phyloP scores from a whole-genome alignment of 2,113 vertebrate genomes.

The Amblyopsis rosae region DNA sequence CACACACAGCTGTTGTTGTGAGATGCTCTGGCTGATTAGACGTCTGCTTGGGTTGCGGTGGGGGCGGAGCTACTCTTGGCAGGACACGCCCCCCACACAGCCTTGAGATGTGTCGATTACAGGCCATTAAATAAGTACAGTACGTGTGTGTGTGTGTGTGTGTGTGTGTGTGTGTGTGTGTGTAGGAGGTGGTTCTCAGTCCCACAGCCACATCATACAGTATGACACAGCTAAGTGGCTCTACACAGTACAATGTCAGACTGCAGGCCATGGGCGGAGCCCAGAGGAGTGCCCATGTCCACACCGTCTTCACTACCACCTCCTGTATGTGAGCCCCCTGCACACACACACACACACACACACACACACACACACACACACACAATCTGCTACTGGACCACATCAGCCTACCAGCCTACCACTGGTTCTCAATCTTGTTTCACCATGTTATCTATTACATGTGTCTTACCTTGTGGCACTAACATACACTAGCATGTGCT shows the following conservation, averaged over 20 bases:
- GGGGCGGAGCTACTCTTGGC: too few relatives aligned
- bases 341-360: background rate
- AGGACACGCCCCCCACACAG: too few relatives aligned
- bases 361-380: background rate
- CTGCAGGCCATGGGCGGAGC: constrained; percentile 79
- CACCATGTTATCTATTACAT: too few relatives aligned
- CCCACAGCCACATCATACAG: constrained; percentile 83
- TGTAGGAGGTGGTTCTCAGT: constrained; percentile 83
- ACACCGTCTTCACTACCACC: constrained; percentile 81
- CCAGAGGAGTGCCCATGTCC: constrained; percentile 77
- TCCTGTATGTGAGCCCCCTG: constrained; percentile 67
- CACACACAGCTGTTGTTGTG: too few relatives aligned
- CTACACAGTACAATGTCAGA: constrained; percentile 81
- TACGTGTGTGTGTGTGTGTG: constrained; percentile 6
- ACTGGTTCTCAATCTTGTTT: background rate
- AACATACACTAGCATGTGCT: too few relatives aligned
- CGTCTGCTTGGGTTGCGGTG: too few relatives aligned
- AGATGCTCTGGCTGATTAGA: too few relatives aligned
- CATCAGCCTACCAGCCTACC: background rate
- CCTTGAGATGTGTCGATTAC: too few relatives aligned
- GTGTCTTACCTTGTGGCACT: too few relatives aligned
- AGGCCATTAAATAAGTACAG: too few relatives aligned
- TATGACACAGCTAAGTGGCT: constrained; percentile 81
- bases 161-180: constrained; percentile 23
- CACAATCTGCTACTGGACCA: background rate